Conservation (phyloP, 2,888 invertebrate species). For the Drymonia ruficornis region DNA sequence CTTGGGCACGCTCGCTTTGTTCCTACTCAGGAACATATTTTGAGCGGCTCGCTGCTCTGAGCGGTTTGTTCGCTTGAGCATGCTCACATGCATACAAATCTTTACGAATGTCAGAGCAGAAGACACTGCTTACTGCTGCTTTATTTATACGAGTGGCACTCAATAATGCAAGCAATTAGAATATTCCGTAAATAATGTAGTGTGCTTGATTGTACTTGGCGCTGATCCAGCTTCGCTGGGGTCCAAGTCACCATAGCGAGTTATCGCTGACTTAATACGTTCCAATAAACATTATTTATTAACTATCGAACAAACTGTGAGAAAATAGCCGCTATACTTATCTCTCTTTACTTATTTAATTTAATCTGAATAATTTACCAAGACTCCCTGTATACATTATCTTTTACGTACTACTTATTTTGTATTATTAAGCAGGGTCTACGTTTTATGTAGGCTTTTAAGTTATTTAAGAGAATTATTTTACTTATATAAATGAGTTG, state of each 20-base stretch:
- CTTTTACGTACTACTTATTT: constrained; percentile 55
- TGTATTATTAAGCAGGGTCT: constrained; percentile 71
- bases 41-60: not conserved
- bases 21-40: not conserved
- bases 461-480: constrained; percentile 68
- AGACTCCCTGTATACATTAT: constrained; percentile 49
- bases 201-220: not conserved
- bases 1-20: constrained; percentile 11
- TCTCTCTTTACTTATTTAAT: constrained; percentile 26
- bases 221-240: not conserved
- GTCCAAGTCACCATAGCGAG: no score
- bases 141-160: not conserved
- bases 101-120: not conserved
- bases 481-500: constrained; percentile 51
- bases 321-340: constrained; percentile 29
- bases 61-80: not conserved
- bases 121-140: not conserved
- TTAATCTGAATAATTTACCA: constrained; percentile 36
- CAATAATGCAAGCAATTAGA: no score
- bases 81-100: not conserved
- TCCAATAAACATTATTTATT: constrained; percentile 1
- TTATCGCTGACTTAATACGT: not conserved
- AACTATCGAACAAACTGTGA: constrained; percentile 13
- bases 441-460: constrained; percentile 82
- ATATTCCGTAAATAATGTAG: constrained; percentile 15